These are phyloP conservation scores for Andrena fulva DNA, from an alignment of 2,888 invertebrate genomes.

Conservation along the genomic window DNA sequence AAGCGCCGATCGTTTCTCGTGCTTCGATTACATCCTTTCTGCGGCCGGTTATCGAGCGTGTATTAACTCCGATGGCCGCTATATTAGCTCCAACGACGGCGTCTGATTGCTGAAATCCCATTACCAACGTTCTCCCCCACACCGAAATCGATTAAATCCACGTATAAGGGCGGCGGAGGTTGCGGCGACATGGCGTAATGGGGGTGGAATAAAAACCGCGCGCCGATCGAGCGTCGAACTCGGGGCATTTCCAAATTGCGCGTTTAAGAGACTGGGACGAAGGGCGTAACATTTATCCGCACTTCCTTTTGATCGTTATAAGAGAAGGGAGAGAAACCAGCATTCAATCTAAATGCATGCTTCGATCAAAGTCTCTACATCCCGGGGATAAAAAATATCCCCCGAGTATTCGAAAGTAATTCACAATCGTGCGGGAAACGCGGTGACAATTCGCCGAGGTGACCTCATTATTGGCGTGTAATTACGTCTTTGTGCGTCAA, in stretches of 20 bases:
- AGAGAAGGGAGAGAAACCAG: background rate
- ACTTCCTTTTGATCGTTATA: slow-evolving; percentile 2
- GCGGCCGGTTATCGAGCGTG: slow-evolving; percentile 9
- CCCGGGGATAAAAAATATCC: background rate
- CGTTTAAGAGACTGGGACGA: background rate
- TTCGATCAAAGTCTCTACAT: background rate
- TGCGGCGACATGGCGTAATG: too few relatives aligned
- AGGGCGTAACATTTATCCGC: background rate
- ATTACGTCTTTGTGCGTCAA: slow-evolving; percentile 7
- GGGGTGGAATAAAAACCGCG: background rate
- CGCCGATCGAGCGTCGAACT: background rate
- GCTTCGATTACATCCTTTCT: slow-evolving; percentile 29
- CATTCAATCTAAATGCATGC: background rate
- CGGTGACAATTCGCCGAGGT: background rate
- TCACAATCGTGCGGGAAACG: background rate
- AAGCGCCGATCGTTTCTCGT: background rate
- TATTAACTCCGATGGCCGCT: slow-evolving; percentile 26
- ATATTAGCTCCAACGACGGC: slow-evolving; percentile 9
- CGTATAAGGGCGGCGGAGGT: background rate
- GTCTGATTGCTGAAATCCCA: slow-evolving; percentile 26
- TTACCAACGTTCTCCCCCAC: background rate
- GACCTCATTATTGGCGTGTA: background rate
- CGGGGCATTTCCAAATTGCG: too few relatives aligned
- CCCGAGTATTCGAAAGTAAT: background rate
- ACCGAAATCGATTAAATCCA: slow-evolving; percentile 11